Base-by-base conservation (phyloP, 2,113 vertebrate species). In the Heterochromis multidens region DNA sequence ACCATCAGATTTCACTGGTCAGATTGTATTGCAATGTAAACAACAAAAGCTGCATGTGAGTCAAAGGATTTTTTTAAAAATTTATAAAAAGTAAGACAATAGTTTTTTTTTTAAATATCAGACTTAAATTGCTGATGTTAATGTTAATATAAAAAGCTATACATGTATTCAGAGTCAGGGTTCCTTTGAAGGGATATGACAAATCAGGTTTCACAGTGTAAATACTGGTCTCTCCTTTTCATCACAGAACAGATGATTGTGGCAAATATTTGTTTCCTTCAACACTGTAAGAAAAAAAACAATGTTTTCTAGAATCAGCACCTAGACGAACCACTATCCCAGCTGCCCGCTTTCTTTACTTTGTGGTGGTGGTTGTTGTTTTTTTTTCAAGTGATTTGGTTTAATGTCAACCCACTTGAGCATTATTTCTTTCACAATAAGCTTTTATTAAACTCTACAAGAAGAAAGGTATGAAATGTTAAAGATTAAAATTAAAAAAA, bases 11-110 rank as follows among this genome's bases (percentile, higher is more conserved):
- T 13, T 67, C 7, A 3, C 0, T 14, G 3, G 63, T 70, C 63
- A 46, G 23, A 46, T 70, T 0, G 62, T 2, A 35, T 65, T 23
- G 7, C 62, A 2, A 4, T 23, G 33, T 40, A 65, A 65, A 65
- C 33, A 65, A 65, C 62, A 65, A 65, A 4, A 0, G 33, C 19
- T 3, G 31, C 60, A 1, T 0, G 35, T 19, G 35, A 35, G 60
- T 35, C 12, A 63, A 63, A 35, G 31, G 1, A 63, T 35, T n/a
- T 63, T n/a, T 35, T 62, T 37, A 31, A 7, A 37, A 37, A n/a
- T 6, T 1, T 31, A 0, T 6, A n/a, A 21, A n/a, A 63, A 37
- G 19, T 63, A 33, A 57, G n/a, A 23, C 54, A 56, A 56, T 19
- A 1, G 19, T 54, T 54, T 54, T 7, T 54, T 52, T 52, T 52